Conservation (phyloP, 2,113 vertebrate genomes). For the Porphyrio hochstetteri region DNA sequence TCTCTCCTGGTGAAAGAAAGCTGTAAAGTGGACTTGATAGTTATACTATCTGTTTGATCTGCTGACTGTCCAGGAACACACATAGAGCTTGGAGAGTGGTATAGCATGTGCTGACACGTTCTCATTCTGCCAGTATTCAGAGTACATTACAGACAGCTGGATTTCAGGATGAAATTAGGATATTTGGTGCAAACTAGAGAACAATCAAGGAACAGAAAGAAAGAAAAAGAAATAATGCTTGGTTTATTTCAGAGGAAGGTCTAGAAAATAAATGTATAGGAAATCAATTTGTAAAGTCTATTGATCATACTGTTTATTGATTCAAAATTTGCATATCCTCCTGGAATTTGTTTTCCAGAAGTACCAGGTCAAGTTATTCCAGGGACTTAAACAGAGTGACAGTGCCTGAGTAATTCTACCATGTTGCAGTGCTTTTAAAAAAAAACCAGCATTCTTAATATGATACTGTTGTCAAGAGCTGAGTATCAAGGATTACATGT, state of each 20-base stretch:
- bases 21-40: not conserved
- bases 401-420: not conserved
- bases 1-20: not conserved
- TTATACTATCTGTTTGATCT: not conserved
- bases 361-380: not conserved
- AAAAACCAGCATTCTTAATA: not conserved
- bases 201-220: not conserved
- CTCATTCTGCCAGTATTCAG: not conserved
- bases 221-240: not conserved
- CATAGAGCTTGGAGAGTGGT: not conserved
- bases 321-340: not conserved
- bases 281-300: not conserved
- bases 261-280: not conserved
- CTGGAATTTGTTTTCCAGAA: not conserved
- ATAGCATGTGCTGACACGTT: not conserved
- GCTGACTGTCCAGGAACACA: not conserved
- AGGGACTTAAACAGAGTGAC: not conserved
- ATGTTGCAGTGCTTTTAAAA: not conserved
- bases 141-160: not conserved
- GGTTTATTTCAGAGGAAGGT: not conserved
- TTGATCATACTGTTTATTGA: not conserved
- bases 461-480: not conserved
- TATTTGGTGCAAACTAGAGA: not conserved
- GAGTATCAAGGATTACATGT: not conserved
- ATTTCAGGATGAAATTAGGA: not conserved